These are phyloP conservation scores for Drosophila prosaltans DNA, from an alignment of 1,140 invertebrate species.

Conservation along the genomic window DNA sequence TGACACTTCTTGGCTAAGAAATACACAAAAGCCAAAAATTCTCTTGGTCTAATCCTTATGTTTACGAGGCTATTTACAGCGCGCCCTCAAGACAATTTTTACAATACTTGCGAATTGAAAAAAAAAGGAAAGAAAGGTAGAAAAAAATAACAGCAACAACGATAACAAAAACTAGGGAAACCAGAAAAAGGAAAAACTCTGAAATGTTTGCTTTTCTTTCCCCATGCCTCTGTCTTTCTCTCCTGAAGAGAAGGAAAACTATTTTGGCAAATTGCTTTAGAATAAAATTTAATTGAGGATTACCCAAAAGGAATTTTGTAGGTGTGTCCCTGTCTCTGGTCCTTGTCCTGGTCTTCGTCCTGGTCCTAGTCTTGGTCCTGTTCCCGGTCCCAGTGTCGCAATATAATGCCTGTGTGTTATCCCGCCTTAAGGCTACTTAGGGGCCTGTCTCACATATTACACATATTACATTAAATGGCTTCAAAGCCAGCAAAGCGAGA, in stretches of 20 bases:
- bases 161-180: too few species aligned
- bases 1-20: constrained; percentile 73
- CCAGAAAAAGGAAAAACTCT: constrained; percentile 34
- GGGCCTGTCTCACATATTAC: constrained; percentile 78
- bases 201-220: constrained; percentile 71
- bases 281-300: constrained; percentile 81
- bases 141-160: too few species aligned
- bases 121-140: constrained; percentile 19
- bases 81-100: constrained; percentile 70
- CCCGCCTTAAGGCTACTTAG: constrained; percentile 79
- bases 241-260: constrained; percentile 52
- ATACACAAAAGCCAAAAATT: constrained; percentile 48
- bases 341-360: neutral
- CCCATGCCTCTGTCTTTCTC: neutral
- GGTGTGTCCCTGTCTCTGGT: constrained; percentile 17
- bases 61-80: constrained; percentile 78
- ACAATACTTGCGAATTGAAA: constrained; percentile 53
- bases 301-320: constrained; percentile 47
- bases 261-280: constrained; percentile 79
- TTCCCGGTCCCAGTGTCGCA: neutral
- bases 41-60: constrained; percentile 68
- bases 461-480: constrained; percentile 75
- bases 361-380: constrained; percentile 8
- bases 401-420: constrained; percentile 51
- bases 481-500: constrained; percentile 29